Percentiles rank a stretch among this genome's conserved stretches.
These are phyloP conservation scores for Belonocnema kinseyi DNA, from an alignment of 1,140 invertebrate species.

Conservation along the genomic window DNA sequence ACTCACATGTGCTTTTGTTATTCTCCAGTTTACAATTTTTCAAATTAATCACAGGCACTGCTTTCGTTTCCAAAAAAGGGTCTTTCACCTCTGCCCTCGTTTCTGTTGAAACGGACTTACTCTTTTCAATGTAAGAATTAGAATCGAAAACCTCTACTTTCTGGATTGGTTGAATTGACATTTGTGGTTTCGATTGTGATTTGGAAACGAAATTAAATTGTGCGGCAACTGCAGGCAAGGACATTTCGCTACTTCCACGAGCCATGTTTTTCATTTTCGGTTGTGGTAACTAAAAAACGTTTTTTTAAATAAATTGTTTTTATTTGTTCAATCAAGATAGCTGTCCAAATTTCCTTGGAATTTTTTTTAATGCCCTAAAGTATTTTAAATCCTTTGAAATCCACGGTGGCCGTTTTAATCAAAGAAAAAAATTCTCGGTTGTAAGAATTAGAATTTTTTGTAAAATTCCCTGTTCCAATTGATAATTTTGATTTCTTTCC, in stretches of 20 bases:
- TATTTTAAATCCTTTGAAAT: too few relatives aligned
- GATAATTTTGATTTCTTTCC: too few relatives aligned
- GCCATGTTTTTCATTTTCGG: conserved; percentile 38
- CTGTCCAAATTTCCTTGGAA: too few relatives aligned
- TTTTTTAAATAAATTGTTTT: background rate
- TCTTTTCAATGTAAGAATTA: conserved; percentile 43
- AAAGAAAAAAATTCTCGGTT: too few relatives aligned
- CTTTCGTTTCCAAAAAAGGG: conserved; percentile 44
- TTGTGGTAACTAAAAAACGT: conserved; percentile 53
- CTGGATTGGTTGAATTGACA: background rate
- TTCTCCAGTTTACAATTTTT: conserved; percentile 49
- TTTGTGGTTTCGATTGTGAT: conserved; percentile 7
- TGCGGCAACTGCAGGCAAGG: conserved; percentile 53
- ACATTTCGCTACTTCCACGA: conserved; percentile 35
- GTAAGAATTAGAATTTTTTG: too few relatives aligned
- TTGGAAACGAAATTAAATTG: conserved; percentile 54
- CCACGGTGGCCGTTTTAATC: too few relatives aligned
- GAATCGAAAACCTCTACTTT: conserved; percentile 53
- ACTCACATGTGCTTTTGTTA: conserved; percentile 19
- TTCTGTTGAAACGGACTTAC: conserved; percentile 35
- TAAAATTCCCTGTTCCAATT: too few relatives aligned
- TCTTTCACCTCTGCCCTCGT: conserved; percentile 20
- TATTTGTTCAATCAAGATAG: too few relatives aligned
- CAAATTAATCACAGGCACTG: conserved; percentile 63
- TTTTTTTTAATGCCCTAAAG: too few relatives aligned